A percentile compares a stretch with the other conserved stretches of the same genome.
phyloP scores from a whole-genome alignment of 2,888 invertebrate species.

The Phortica magna region DNA sequence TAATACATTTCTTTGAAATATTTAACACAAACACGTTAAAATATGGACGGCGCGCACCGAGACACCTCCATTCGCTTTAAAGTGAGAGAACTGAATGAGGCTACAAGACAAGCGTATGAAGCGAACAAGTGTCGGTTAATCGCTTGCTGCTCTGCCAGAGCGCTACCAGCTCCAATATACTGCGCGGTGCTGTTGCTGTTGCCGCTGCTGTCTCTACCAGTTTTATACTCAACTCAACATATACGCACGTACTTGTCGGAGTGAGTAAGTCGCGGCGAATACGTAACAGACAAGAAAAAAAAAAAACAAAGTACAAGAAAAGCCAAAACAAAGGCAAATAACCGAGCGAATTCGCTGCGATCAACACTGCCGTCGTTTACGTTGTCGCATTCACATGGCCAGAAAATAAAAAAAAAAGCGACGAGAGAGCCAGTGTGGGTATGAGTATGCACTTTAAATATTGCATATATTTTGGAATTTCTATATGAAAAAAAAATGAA shows the following conservation, averaged over 20 bases:
- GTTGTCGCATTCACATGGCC: not conserved
- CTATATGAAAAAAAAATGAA: not conserved
- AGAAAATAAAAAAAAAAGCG: not conserved
- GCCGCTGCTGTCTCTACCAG: conserved; percentile 57
- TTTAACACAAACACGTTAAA: conserved; percentile 23
- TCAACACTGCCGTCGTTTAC: not conserved
- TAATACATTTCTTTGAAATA: conserved; percentile 5
- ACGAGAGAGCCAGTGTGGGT: not conserved
- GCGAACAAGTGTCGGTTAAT: conserved; percentile 73
- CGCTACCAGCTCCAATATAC: not conserved
- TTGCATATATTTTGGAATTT: conserved; percentile 4
- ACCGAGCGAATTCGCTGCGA: conserved; percentile 14
- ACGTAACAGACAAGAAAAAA: conserved; percentile 8
- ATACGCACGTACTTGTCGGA: not conserved
- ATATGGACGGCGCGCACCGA: conserved; percentile 54
- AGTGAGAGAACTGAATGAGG: conserved; percentile 79
- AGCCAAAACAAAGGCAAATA: not conserved
- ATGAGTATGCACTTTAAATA: not conserved
- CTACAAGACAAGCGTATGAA: conserved; percentile 60
- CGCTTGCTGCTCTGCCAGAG: not conserved
- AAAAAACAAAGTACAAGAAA: not conserved
- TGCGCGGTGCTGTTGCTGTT: conserved; percentile 22
- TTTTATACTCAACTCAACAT: conserved; percentile 42
- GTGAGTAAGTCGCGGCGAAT: conserved; percentile 8
- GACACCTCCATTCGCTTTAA: conserved; percentile 78